A percentile compares a stretch with the other conserved stretches of the same genome.
phyloP scores from a whole-genome alignment of 1,140 invertebrate species.

The Drosophila athabasca region DNA sequence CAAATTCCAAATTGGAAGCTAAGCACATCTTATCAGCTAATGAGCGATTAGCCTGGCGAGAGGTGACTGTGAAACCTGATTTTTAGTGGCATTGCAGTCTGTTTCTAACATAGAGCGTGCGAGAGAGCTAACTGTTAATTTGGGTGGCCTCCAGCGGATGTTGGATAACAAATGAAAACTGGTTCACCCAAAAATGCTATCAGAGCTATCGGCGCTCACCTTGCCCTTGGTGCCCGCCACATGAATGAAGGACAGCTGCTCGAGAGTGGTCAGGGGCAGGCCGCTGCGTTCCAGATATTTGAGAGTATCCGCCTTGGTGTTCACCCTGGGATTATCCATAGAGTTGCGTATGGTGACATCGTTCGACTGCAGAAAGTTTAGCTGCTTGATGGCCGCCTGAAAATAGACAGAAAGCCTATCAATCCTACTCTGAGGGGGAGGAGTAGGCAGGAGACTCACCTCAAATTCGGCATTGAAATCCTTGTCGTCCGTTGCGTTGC shows the following conservation, averaged over 20 bases:
- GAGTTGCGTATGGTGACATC: constrained; percentile 85
- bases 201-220: constrained; percentile 66
- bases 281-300: constrained; percentile 88
- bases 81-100: neutral
- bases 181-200: neutral
- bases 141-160: neutral
- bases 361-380: constrained; percentile 90
- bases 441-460: constrained; percentile 14
- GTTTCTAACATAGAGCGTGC: neutral
- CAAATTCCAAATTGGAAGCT: constrained; percentile 32
- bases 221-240: constrained; percentile 98
- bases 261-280: constrained; percentile 86
- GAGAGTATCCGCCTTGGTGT: constrained; percentile 83
- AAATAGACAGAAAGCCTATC: neutral
- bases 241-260: constrained; percentile 93
- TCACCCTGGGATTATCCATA: constrained; percentile 77
- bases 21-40: constrained; percentile 49
- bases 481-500: neutral
- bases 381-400: constrained; percentile 87
- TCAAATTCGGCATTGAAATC: constrained; percentile 24
- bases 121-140: constrained; percentile 7
- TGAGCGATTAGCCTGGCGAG: constrained; percentile 22
- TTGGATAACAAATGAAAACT: constrained; percentile 16
- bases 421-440: no score
- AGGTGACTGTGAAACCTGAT: neutral